Evolutionary conservation across 2,888 invertebrate genomes (phyloP).

Genomic region (Watsonalla cultraria): DNA sequence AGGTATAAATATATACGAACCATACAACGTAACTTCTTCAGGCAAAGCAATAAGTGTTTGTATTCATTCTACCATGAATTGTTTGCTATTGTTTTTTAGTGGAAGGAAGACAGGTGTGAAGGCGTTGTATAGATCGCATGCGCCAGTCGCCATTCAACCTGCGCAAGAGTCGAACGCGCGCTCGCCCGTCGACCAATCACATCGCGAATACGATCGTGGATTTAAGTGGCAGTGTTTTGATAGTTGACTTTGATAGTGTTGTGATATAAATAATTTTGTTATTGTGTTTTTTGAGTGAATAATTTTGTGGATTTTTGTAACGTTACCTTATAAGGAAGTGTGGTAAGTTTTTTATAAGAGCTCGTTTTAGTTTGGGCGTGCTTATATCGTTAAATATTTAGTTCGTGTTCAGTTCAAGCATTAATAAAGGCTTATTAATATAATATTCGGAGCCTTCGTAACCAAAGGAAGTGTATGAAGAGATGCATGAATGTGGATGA

Average conservation of each 20-base stretch:
- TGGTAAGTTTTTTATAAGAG: slow-evolving; percentile 44
- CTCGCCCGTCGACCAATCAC: slow-evolving; percentile 18
- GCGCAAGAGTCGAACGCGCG: slow-evolving; percentile 56
- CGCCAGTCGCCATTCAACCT: slow-evolving; percentile 55
- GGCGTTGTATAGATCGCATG: slow-evolving; percentile 29
- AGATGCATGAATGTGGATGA: no score
- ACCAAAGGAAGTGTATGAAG: no score
- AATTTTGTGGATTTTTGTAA: slow-evolving; percentile 25
- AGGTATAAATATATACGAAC: no score
- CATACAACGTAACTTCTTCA: slow-evolving; percentile 9
- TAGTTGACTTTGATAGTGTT: slow-evolving; percentile 1
- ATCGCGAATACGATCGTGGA: slow-evolving; percentile 18
- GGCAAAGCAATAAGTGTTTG: slow-evolving; percentile 28
- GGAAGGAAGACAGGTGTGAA: slow-evolving; percentile 55
- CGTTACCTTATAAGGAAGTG: slow-evolving; percentile 28
- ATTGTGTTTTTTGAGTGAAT: slow-evolving; percentile 11
- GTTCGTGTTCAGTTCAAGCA: no score
- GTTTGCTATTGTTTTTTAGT: slow-evolving; percentile 70
- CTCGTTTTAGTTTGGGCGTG: slow-evolving; percentile 30
- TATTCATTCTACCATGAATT: slow-evolving; percentile 36
- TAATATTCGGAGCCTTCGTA: no score
- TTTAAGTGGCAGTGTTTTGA: slow-evolving; percentile 2
- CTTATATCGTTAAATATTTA: slow-evolving; percentile 14
- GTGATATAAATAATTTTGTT: slow-evolving; percentile 13
- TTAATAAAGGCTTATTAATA: no score